A percentile compares a stretch with the other conserved stretches of the same genome.
phyloP scores from a whole-genome alignment of 2,113 vertebrate genomes.

The Theropithecus gelada region DNA sequence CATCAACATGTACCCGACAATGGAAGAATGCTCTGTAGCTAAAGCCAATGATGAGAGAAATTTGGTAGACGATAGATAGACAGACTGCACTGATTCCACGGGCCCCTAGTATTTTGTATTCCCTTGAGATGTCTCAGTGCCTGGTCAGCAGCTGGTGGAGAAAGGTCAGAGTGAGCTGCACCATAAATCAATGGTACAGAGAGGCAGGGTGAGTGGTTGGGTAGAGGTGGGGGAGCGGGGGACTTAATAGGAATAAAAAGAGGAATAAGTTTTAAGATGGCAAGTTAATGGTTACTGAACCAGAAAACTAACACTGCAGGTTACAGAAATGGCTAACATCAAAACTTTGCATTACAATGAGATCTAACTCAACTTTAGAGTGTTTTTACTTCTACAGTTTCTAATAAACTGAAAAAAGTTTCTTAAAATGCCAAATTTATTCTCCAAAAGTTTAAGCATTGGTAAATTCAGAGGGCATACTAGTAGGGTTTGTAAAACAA shows the following conservation, averaged over 20 bases:
- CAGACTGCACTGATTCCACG: background rate
- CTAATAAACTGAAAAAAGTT: background rate
- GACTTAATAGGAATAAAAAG: background rate
- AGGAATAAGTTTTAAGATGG: background rate
- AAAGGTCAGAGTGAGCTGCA: background rate
- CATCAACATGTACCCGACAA: background rate
- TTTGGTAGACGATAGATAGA: background rate
- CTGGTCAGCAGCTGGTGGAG: background rate
- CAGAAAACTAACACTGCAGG: background rate
- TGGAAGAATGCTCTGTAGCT: background rate
- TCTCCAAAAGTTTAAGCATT: background rate
- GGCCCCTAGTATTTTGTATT: background rate
- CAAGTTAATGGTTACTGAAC: background rate
- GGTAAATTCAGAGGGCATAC: background rate
- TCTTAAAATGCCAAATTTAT: background rate
- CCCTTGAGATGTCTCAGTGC: background rate
- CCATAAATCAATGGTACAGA: background rate
- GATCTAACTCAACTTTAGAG: background rate
- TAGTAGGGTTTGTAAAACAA: background rate
- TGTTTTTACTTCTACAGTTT: conserved; percentile 4
- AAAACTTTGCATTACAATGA: background rate
- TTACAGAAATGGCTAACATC: background rate
- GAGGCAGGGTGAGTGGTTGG: background rate
- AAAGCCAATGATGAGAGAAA: background rate
- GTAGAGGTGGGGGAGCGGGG: background rate